phyloP scores from a whole-genome alignment of 1,140 invertebrate species.

The Diprion similis region DNA sequence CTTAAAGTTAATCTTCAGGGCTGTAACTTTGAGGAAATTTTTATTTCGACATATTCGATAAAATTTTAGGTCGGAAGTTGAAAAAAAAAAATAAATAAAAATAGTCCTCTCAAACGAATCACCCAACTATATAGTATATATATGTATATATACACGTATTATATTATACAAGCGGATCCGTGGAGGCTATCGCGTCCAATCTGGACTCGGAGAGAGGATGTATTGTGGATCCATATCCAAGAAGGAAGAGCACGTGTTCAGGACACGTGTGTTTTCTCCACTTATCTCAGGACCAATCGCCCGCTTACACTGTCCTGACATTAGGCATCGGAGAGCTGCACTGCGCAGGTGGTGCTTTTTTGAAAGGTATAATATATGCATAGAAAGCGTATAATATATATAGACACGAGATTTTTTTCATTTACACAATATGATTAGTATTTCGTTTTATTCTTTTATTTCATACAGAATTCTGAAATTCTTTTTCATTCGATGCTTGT shows the following conservation, averaged over 20 bases:
- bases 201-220: background rate
- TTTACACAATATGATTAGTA: background rate
- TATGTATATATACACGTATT: too few species aligned
- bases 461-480: too few species aligned
- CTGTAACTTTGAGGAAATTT: too few species aligned
- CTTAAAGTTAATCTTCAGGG: too few species aligned
- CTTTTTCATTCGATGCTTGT: too few species aligned
- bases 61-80: too few species aligned
- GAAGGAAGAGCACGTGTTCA: constrained; percentile 39
- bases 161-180: background rate
- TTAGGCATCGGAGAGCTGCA: background rate
- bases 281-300: constrained; percentile 27
- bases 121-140: too few species aligned
- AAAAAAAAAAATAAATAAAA: too few species aligned
- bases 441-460: background rate
- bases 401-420: background rate
- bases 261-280: constrained; percentile 36
- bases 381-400: background rate
- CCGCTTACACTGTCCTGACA: background rate
- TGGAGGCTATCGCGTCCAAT: background rate
- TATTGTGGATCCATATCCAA: background rate
- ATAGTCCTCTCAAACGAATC: too few species aligned
- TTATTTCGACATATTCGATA: too few species aligned
- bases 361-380: background rate
- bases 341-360: background rate